A percentile compares a stretch with the other conserved stretches of the same genome.
phyloP scores from a whole-genome alignment of 2,113 vertebrate genomes.

The Trematocara stigmaticum region DNA sequence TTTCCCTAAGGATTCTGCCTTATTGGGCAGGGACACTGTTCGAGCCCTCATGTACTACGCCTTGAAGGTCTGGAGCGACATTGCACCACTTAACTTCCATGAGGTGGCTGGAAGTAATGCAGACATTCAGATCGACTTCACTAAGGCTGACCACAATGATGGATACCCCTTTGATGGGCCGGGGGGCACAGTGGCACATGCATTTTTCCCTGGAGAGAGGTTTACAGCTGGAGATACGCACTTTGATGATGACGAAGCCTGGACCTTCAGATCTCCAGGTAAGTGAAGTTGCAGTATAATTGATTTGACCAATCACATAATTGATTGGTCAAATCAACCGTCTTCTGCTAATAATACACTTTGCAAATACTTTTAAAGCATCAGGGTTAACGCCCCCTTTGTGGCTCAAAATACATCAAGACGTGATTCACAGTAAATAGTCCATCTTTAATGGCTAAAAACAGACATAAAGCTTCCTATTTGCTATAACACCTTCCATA shows the following conservation, averaged over 20 bases:
- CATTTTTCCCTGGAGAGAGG: slow-evolving; percentile 88
- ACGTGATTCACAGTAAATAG: too few species aligned
- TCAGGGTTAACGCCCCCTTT: too few species aligned
- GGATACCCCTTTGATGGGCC: slow-evolving; percentile 94
- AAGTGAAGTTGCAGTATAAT: not conserved
- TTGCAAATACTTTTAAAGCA: too few species aligned
- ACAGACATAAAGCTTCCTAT: too few species aligned
- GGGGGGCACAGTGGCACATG: slow-evolving; percentile 89
- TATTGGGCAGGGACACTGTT: slow-evolving; percentile 87
- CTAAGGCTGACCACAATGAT: slow-evolving; percentile 86
- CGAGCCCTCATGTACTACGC: slow-evolving; percentile 94
- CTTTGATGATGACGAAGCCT: slow-evolving; percentile 92
- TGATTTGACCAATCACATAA: too few species aligned
- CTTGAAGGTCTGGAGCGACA: slow-evolving; percentile 96
- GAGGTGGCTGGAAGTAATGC: slow-evolving; percentile 89
- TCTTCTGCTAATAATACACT: too few species aligned
- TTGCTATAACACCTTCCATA: too few species aligned
- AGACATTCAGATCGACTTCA: slow-evolving; percentile 97
- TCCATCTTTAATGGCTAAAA: too few species aligned
- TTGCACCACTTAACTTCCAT: slow-evolving; percentile 91
- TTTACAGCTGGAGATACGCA: slow-evolving; percentile 88
- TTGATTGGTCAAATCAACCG: too few species aligned
- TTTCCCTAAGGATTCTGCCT: slow-evolving; percentile 83
- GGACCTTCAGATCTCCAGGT: slow-evolving; percentile 96
- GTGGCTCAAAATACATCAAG: too few species aligned